phyloP scores from a whole-genome alignment of 2,888 invertebrate species.

The Plemyria rubiginata region DNA sequence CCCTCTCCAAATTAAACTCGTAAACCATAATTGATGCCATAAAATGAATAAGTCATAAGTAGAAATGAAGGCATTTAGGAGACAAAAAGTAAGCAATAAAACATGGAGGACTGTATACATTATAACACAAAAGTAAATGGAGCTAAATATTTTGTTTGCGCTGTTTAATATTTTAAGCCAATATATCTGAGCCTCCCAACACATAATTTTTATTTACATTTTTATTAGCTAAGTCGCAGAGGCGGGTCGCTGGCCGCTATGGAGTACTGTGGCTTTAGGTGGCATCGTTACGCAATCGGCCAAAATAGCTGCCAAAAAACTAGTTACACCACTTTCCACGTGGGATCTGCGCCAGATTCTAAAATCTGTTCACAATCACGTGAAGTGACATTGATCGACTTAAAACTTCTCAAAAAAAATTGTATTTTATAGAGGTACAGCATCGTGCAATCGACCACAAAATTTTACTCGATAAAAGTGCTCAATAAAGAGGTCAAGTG shows the following conservation, averaged over 20 bases:
- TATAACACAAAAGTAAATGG: slow-evolving; percentile 26
- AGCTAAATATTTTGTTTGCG: slow-evolving; percentile 27
- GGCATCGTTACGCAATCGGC: slow-evolving; percentile 74
- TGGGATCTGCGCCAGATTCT: slow-evolving; percentile 58
- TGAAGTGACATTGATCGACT: slow-evolving; percentile 29
- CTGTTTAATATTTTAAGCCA: slow-evolving; percentile 36
- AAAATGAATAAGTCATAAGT: slow-evolving; percentile 35
- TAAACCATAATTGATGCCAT: slow-evolving; percentile 35
- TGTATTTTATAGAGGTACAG: slow-evolving; percentile 44
- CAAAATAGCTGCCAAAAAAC: slow-evolving; percentile 76
- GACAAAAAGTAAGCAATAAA: slow-evolving; percentile 22
- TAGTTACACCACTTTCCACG: slow-evolving; percentile 63
- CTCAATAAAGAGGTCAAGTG: slow-evolving; percentile 72
- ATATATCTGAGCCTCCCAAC: slow-evolving; percentile 55
- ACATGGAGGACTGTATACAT: slow-evolving; percentile 19
- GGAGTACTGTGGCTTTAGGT: slow-evolving; percentile 42
- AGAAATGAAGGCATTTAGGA: slow-evolving; percentile 27
- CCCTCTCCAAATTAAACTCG: slow-evolving; percentile 35
- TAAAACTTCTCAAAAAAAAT: neutral
- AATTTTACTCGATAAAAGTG: slow-evolving; percentile 62
- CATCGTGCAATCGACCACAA: slow-evolving; percentile 48
- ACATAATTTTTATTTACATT: slow-evolving; percentile 75
- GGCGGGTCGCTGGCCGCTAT: slow-evolving; percentile 71
- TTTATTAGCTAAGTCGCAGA: slow-evolving; percentile 54
- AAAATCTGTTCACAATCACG: slow-evolving; percentile 32